These are phyloP conservation scores for Palaemon carinicauda DNA, from an alignment of 1,140 invertebrate species.

Conservation along the genomic window DNA sequence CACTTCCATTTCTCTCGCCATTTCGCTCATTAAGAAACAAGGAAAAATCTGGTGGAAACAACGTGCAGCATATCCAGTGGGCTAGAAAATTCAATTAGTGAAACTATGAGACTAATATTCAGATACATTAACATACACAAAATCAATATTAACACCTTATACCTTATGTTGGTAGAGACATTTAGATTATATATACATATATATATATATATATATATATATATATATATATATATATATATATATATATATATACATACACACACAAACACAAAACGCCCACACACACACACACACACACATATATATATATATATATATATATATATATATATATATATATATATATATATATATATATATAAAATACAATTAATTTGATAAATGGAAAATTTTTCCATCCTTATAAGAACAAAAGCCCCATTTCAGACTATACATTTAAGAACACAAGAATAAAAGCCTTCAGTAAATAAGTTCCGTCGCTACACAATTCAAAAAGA, in stretches of 20 bases:
- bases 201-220: neutral
- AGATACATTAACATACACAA: neutral
- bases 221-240: constrained; percentile 26
- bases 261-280: neutral
- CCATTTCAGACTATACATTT: no score
- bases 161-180: no score
- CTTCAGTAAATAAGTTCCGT: no score
- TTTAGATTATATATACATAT: no score
- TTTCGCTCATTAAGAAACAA: no score
- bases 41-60: no score
- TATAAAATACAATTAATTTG: neutral
- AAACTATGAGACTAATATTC: neutral
- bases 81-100: neutral
- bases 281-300: neutral
- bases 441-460: no score
- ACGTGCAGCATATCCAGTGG: no score
- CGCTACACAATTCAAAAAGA: no score
- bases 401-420: neutral
- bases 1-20: no score
- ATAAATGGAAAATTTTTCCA: neutral
- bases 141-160: neutral
- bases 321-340: neutral
- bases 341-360: neutral
- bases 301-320: neutral
- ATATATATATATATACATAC: constrained; percentile 31